phyloP scores from a whole-genome alignment of 2,797 vertebrate genomes.

The Spinibarbus caldwelli region DNA sequence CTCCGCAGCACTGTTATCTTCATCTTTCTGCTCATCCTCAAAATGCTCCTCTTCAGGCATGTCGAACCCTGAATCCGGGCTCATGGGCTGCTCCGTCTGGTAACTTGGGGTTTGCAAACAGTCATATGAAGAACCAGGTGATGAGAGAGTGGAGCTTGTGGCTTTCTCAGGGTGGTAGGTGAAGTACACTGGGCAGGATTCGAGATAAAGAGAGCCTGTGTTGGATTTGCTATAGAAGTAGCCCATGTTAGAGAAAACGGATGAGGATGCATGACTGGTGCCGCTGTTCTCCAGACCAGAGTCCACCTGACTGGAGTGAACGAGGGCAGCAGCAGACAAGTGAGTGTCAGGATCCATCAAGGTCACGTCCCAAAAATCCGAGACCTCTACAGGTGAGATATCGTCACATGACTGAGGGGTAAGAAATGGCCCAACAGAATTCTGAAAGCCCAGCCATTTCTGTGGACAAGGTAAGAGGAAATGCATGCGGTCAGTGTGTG shows the following conservation, averaged over 20 bases:
- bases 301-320: constrained; percentile 36
- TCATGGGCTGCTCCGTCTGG: constrained; percentile 58
- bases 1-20: constrained; percentile 1
- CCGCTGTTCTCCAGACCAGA: constrained; percentile 19
- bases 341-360: constrained; percentile 3
- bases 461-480: constrained; percentile 50
- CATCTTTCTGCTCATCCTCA: background rate
- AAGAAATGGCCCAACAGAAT: constrained; percentile 56
- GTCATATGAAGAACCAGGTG: constrained; percentile 55
- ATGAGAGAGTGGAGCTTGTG: background rate
- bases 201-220: constrained; percentile 32
- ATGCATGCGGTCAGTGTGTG: background rate
- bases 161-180: constrained; percentile 61
- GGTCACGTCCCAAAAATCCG: constrained; percentile 36
- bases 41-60: constrained; percentile 52
- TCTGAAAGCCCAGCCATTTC: constrained; percentile 73
- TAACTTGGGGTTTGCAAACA: constrained; percentile 45
- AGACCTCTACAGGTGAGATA: constrained; percentile 71
- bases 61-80: constrained; percentile 75
- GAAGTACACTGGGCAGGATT: constrained; percentile 67
- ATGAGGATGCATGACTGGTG: constrained; percentile 59
- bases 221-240: constrained; percentile 71
- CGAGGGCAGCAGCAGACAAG: constrained; percentile 45
- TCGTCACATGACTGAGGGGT: constrained; percentile 52
- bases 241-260: constrained; percentile 75